Conservation (phyloP, 2,888 invertebrate species). For the Blastobasis adustella region DNA sequence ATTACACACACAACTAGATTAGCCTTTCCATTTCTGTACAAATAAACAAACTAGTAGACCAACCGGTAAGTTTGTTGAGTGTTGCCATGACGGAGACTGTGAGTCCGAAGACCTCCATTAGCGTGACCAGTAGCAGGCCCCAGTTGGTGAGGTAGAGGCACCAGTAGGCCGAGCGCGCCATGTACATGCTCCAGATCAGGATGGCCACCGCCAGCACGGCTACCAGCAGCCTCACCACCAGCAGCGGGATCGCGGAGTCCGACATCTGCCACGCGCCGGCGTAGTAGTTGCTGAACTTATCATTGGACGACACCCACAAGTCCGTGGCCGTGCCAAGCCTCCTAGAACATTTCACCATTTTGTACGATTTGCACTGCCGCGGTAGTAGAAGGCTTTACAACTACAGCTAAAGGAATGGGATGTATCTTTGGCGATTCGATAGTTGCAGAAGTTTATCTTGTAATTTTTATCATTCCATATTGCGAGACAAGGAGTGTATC, state of each 20-base stretch:
- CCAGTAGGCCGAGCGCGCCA: conserved; percentile 27
- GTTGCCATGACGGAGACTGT: conserved; percentile 38
- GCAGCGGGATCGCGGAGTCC: conserved; percentile 49
- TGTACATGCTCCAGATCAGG: conserved; percentile 44
- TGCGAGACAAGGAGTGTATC: no score
- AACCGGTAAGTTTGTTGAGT: conserved; percentile 35
- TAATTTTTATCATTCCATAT: no score
- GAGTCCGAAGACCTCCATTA: conserved; percentile 37
- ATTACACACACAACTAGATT: no score
- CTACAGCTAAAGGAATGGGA: background rate
- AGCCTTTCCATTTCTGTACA: no score
- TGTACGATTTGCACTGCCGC: conserved; percentile 8
- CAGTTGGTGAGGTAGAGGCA: conserved; percentile 65
- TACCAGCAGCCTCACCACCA: conserved; percentile 42
- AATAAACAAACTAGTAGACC: conserved; percentile 13
- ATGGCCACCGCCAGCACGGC: conserved; percentile 33
- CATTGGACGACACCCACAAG: conserved; percentile 54
- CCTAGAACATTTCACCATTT: conserved; percentile 62
- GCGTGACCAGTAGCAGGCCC: conserved; percentile 46
- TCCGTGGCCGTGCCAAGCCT: conserved; percentile 40
- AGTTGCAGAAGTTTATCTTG: background rate
- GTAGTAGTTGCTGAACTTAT: conserved; percentile 53
- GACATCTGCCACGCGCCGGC: conserved; percentile 63
- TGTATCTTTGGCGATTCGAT: background rate
- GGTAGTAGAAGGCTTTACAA: background rate